Conservation (phyloP, 2,888 invertebrate species). For the Acrobasis repandana region DNA sequence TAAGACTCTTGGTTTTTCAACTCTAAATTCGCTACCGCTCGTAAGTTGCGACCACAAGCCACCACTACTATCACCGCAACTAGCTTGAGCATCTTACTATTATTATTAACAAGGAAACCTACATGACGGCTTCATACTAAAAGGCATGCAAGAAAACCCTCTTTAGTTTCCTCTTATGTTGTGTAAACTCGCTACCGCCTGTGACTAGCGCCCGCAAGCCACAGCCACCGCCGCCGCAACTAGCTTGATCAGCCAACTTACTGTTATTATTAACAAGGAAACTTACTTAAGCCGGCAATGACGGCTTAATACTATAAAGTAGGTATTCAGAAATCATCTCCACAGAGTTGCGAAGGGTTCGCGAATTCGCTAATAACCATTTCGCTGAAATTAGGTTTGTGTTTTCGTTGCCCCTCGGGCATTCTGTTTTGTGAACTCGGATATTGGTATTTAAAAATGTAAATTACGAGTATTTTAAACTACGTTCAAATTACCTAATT, state of each 20-base stretch:
- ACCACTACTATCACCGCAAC: too few relatives aligned
- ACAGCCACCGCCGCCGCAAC: constrained; percentile 23
- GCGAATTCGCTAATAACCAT: constrained; percentile 11
- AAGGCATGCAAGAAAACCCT: too few relatives aligned
- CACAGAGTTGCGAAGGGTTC: neutral
- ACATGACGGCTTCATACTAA: too few relatives aligned
- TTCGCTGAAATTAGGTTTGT: constrained; percentile 4
- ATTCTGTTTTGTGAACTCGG: neutral
- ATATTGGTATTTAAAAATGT: constrained; percentile 8
- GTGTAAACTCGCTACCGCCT: neutral
- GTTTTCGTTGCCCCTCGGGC: neutral
- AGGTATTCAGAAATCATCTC: constrained; percentile 8
- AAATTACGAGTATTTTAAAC: constrained; percentile 1
- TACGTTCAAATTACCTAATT: neutral
- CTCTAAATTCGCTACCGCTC: too few relatives aligned
- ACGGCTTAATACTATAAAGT: constrained; percentile 26
- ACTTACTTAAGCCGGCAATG: constrained; percentile 41
- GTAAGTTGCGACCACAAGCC: too few relatives aligned
- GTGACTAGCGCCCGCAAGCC: constrained; percentile 7
- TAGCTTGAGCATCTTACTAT: too few relatives aligned
- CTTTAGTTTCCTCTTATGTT: too few relatives aligned
- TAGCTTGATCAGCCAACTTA: constrained; percentile 31
- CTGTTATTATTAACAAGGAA: constrained; percentile 47
- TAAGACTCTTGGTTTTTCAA: too few relatives aligned
- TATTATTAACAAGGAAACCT: too few relatives aligned